Percentiles rank a stretch among this genome's conserved stretches.
phyloP scores from a whole-genome alignment of 2,113 vertebrate genomes.

The Coptodon bakossiorum region DNA sequence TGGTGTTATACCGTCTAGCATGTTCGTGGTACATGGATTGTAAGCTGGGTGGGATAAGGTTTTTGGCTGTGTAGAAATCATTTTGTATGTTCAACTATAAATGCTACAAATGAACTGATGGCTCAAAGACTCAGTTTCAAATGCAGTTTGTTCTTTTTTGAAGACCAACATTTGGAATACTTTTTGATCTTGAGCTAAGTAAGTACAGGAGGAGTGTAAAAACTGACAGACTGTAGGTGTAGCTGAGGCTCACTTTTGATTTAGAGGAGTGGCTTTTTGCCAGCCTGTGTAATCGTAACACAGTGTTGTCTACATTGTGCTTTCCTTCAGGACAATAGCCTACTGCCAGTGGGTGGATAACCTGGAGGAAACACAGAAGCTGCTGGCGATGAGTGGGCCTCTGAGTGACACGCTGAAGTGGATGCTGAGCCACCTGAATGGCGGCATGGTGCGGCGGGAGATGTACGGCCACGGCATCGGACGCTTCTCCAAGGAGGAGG shows the following conservation, averaged over 20 bases:
- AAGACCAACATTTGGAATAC: background rate
- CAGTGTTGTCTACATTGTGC: background rate
- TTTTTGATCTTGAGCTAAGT: background rate
- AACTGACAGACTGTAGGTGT: background rate
- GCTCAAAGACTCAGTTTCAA: background rate
- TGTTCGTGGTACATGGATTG: background rate
- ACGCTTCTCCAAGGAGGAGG: slow-evolving; percentile 90
- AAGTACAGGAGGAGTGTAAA: background rate
- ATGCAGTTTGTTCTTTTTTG: background rate
- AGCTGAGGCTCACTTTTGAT: background rate
- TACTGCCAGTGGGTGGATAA: slow-evolving; percentile 99
- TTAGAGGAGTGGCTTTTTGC: background rate
- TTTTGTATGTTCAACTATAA: background rate
- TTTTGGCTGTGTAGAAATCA: background rate
- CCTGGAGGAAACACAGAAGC: slow-evolving; percentile 87
- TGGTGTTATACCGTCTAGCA: background rate
- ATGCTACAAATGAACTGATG: background rate
- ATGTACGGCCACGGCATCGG: slow-evolving; percentile 97
- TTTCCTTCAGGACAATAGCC: slow-evolving; percentile 80
- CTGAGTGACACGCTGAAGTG: slow-evolving; percentile 90
- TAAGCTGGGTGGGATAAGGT: background rate
- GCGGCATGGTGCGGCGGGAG: slow-evolving; percentile 89
- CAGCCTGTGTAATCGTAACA: background rate
- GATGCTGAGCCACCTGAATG: slow-evolving; percentile 88
- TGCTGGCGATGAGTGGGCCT: slow-evolving; percentile 87